A percentile compares a stretch with the other conserved stretches of the same genome.
Evolutionary conservation across 2,888 invertebrate species (phyloP).

Genomic region (Pantelozetes paolii): DNA sequence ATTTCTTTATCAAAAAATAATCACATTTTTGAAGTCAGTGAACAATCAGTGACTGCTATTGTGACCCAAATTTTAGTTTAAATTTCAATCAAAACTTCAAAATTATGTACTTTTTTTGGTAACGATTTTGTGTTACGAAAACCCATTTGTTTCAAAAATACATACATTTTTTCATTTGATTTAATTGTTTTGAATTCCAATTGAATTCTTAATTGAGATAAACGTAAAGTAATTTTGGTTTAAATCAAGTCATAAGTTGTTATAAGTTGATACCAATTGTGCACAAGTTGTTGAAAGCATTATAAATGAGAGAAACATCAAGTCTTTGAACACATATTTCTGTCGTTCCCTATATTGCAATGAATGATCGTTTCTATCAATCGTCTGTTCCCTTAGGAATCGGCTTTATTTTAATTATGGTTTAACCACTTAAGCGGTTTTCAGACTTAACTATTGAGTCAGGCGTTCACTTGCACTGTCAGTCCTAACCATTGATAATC

Average conservation of each 20-base stretch:
- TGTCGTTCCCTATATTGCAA: background rate
- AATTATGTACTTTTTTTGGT: background rate
- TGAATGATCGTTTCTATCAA: background rate
- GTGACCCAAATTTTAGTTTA: background rate
- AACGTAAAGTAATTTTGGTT: no score
- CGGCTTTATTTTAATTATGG: slow-evolving; percentile 11
- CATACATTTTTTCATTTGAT: background rate
- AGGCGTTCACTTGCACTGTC: background rate
- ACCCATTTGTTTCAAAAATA: background rate
- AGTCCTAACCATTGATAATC: background rate
- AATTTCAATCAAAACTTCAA: background rate
- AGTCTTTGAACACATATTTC: background rate
- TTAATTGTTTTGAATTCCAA: no score
- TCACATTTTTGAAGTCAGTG: background rate
- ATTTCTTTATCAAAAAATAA: background rate
- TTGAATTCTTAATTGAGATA: no score
- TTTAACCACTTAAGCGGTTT: slow-evolving; percentile 14
- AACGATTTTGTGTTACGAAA: background rate
- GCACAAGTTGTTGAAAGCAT: no score
- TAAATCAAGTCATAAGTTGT: no score
- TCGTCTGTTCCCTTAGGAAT: slow-evolving; percentile 9
- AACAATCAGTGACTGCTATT: background rate
- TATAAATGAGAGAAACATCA: no score
- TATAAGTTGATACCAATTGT: no score
- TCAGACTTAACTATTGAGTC: background rate